Percentiles rank a stretch among this genome's conserved stretches.
These are phyloP conservation scores for Trissolcus japonicus DNA, from an alignment of 2,888 invertebrate species.

Conservation along the genomic window DNA sequence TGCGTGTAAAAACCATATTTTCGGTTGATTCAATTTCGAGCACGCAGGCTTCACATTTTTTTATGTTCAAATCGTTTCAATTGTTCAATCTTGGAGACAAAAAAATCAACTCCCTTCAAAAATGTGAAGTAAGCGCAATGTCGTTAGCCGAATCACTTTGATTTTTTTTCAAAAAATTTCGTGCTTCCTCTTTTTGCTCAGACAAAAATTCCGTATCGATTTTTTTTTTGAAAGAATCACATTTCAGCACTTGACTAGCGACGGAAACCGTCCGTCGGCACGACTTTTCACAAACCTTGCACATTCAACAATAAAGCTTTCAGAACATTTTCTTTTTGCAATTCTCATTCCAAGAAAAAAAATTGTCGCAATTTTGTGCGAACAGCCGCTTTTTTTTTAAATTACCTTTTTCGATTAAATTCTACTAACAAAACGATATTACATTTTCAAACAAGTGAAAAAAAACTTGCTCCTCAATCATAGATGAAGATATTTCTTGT, in stretches of 20 bases:
- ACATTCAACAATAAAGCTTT: slow-evolving; percentile 44
- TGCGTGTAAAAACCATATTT: slow-evolving; percentile 54
- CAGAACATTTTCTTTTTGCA: slow-evolving; percentile 5
- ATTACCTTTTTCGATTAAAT: slow-evolving; percentile 13
- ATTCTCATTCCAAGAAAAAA: slow-evolving; percentile 3
- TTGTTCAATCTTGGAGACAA: not conserved
- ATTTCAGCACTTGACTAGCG: slow-evolving; percentile 42
- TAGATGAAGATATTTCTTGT: too few species aligned
- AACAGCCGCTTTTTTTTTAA: slow-evolving; percentile 44
- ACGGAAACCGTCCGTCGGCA: slow-evolving; percentile 33
- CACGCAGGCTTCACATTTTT: slow-evolving; percentile 37
- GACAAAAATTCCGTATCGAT: not conserved
- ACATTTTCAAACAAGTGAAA: slow-evolving; percentile 6
- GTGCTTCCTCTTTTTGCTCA: slow-evolving; percentile 32
- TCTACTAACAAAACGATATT: slow-evolving; percentile 14
- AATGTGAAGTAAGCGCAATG: slow-evolving; percentile 37
- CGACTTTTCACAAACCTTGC: slow-evolving; percentile 33
- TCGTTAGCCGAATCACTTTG: slow-evolving; percentile 46
- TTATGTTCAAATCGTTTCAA: not conserved
- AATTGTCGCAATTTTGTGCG: slow-evolving; percentile 50
- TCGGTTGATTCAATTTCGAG: slow-evolving; percentile 27
- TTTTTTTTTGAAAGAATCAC: slow-evolving; percentile 39
- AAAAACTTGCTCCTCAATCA: not conserved
- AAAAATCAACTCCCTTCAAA: slow-evolving; percentile 9
- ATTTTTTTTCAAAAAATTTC: slow-evolving; percentile 37